Conservation (phyloP, 2,113 vertebrate genomes). For the Salvator merianae region DNA sequence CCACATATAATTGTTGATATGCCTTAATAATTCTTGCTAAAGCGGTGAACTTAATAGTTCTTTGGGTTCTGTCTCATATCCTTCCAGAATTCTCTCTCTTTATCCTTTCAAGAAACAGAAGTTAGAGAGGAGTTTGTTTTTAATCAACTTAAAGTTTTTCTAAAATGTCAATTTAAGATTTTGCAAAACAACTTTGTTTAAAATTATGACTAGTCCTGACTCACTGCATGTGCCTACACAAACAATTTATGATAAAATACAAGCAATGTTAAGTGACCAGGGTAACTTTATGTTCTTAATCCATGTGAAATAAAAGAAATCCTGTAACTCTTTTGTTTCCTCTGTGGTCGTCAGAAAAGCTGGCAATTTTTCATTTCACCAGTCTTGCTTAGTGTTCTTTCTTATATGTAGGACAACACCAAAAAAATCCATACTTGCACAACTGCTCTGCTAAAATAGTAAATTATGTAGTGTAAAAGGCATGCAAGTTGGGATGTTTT, state of each 20-base stretch:
- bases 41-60: no score
- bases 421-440: not conserved
- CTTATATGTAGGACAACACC: not conserved
- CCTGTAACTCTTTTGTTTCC: no score
- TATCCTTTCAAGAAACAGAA: not conserved
- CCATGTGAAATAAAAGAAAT: no score
- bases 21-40: not conserved
- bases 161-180: not conserved
- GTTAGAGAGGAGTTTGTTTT: not conserved
- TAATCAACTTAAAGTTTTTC: not conserved
- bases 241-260: not conserved
- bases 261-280: not conserved
- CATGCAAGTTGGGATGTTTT: not conserved
- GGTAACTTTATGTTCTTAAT: no score
- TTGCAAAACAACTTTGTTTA: not conserved
- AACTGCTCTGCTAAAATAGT: not conserved
- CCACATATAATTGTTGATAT: not conserved
- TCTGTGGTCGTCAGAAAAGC: not conserved
- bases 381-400: no score
- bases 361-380: not conserved
- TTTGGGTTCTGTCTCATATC: not conserved
- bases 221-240: not conserved
- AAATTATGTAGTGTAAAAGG: not conserved
- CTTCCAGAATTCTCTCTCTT: not conserved
- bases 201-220: no score